These are phyloP conservation scores for Ostrea edulis DNA, from an alignment of 1,140 invertebrate genomes.

Conservation along the genomic window DNA sequence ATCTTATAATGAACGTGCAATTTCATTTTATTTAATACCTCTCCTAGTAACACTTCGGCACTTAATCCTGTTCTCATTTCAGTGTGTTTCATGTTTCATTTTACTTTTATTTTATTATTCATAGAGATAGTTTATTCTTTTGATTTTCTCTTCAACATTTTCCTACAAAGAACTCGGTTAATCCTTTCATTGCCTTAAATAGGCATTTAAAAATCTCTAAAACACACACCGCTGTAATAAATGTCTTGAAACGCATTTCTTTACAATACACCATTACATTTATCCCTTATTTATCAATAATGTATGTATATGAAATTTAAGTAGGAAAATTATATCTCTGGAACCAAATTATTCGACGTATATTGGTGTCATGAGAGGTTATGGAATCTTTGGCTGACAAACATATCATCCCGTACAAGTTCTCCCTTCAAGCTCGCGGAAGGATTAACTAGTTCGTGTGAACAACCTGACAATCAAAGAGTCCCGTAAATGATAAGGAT, in stretches of 20 bases:
- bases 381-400: conserved; percentile 15
- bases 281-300: conserved; percentile 7
- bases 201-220: neutral
- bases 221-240: neutral
- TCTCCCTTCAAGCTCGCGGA: neutral
- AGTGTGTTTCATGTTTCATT: conserved; percentile 13
- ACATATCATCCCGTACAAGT: neutral
- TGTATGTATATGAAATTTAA: conserved; percentile 26
- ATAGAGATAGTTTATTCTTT: conserved; percentile 18
- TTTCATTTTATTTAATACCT: neutral
- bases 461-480: conserved; percentile 22
- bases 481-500: neutral
- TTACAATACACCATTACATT: conserved; percentile 20
- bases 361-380: conserved; percentile 28
- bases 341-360: conserved; percentile 31
- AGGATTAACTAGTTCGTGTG: conserved; percentile 15
- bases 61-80: conserved; percentile 30
- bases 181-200: conserved; percentile 32
- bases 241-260: neutral
- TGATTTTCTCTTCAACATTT: conserved; percentile 22
- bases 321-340: neutral
- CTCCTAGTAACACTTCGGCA: neutral
- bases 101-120: conserved; percentile 27
- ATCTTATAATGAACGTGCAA: neutral
- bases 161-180: conserved; percentile 7